Evolutionary conservation across 1,140 invertebrate genomes (phyloP), one percentile per base, ranked within the genome.

Genomic region (Campodea augens): DNA sequence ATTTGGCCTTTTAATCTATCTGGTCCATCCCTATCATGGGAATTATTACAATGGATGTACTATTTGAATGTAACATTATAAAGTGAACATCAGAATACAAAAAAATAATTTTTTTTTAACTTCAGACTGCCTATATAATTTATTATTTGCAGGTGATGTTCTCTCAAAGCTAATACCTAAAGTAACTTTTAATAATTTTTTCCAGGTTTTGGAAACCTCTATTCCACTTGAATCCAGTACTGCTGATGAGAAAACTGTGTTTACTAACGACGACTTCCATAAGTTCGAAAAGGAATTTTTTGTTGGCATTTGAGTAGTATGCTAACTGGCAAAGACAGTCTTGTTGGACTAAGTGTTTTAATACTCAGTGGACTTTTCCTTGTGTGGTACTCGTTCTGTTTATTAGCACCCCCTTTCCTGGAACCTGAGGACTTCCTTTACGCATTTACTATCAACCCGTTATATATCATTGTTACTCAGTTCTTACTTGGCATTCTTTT

Each of bases 391-490:
- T 69, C 75, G 21, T 57, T 78, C 45, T 81, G 76, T 76, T 58
- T 79, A 15, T 70, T 78, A 32, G 69, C 72, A 23, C 64, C 75
- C 43, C 77, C 77, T 2, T 78, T 81, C 52, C 68, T 77, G 49
- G 72, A 77, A 43, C 57, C 60, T 51, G 56, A 62, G n/a, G 22
- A 56, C 42, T 47, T 42, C 32, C 38, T 55, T 12, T 67, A 65
- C 54, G 64, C 63, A 36, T 57, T 74, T 22, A 76, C 81, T 52
- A 71, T 70, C 7, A 63, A 74, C 29, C 64, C 74, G 38, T 60
- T 69, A 57, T 63, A 73, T 56, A 71, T 66, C 20, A 60, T 80
- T 15, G 55, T 74, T 12, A 55, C 68, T 45, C 77, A 75, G 45
- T 72, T 72, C 18, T 51, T 70, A 39, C 68, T 67, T 56, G 73